These are phyloP conservation scores for Sebastes iracundus DNA, from an alignment of 2,797 vertebrate species.

Conservation along the genomic window DNA sequence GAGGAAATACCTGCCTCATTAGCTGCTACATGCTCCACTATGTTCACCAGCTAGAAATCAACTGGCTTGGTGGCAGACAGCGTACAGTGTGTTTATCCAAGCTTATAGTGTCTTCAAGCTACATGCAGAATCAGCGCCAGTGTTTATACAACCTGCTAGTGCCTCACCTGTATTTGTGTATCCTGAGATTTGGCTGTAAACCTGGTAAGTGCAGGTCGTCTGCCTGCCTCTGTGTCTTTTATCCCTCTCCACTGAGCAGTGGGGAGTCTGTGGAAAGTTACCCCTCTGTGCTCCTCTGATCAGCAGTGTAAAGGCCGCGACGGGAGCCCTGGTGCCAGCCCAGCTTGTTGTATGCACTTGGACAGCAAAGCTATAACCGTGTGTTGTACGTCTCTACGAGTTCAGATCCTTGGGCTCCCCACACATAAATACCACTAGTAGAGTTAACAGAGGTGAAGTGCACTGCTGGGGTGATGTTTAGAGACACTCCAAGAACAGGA, in stretches of 20 bases:
- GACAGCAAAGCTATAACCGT: constrained; percentile 15
- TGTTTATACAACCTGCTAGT: not conserved
- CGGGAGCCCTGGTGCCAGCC: not conserved
- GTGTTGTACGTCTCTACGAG: not conserved
- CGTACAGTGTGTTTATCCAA: not conserved
- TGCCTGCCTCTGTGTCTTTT: not conserved
- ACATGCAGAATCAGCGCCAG: not conserved
- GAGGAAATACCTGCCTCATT: not conserved
- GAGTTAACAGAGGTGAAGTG: constrained; percentile 1
- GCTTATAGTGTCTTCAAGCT: not conserved
- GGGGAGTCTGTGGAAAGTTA: constrained; percentile 19
- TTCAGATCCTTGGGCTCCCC: constrained; percentile 7
- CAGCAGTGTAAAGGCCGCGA: constrained; percentile 24
- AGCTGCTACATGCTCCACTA: not conserved
- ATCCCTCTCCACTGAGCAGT: constrained; percentile 20
- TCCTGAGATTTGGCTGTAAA: not conserved
- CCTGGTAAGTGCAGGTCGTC: not conserved
- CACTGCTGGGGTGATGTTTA: not conserved
- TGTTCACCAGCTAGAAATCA: not conserved
- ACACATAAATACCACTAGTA: not conserved
- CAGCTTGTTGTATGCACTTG: constrained; percentile 16
- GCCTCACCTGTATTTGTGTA: not conserved
- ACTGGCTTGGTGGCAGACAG: not conserved
- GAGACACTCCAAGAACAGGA: constrained; percentile 7
- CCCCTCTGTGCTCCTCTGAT: constrained; percentile 24